Conservation (phyloP, 2,888 invertebrate genomes). For the Saturnia pavonia region DNA sequence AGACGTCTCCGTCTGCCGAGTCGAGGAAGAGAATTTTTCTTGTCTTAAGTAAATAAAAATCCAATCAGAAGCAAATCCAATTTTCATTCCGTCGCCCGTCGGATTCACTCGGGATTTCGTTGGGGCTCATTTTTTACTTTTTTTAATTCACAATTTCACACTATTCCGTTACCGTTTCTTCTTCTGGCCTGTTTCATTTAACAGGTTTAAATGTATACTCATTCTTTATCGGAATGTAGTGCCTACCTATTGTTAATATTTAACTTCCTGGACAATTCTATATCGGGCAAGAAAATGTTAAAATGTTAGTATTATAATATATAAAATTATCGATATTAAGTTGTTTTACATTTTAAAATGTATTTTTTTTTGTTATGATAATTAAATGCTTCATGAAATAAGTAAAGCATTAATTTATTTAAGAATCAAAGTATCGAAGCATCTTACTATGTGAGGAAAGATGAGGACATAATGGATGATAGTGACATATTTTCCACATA, state of each 20-base stretch:
- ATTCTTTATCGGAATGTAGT: not conserved
- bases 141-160: constrained; percentile 65
- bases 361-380: too few species aligned
- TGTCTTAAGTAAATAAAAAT: constrained; percentile 83
- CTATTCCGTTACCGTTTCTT: constrained; percentile 54
- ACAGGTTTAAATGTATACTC: constrained; percentile 9
- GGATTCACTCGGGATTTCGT: constrained; percentile 70
- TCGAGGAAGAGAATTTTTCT: constrained; percentile 70
- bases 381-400: too few species aligned
- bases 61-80: constrained; percentile 81
- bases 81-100: constrained; percentile 75
- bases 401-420: too few species aligned
- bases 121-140: constrained; percentile 58
- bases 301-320: too few species aligned
- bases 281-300: too few species aligned
- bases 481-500: too few species aligned
- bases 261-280: not conserved
- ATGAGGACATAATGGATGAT: too few species aligned
- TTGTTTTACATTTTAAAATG: too few species aligned
- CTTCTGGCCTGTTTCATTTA: constrained; percentile 31
- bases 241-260: not conserved
- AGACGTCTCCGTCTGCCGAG: constrained; percentile 51
- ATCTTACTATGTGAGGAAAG: too few species aligned
- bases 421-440: too few species aligned
- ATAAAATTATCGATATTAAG: too few species aligned